These are phyloP conservation scores for Irena cyanogastra DNA, from an alignment of 2,113 vertebrate species.

Conservation along the genomic window DNA sequence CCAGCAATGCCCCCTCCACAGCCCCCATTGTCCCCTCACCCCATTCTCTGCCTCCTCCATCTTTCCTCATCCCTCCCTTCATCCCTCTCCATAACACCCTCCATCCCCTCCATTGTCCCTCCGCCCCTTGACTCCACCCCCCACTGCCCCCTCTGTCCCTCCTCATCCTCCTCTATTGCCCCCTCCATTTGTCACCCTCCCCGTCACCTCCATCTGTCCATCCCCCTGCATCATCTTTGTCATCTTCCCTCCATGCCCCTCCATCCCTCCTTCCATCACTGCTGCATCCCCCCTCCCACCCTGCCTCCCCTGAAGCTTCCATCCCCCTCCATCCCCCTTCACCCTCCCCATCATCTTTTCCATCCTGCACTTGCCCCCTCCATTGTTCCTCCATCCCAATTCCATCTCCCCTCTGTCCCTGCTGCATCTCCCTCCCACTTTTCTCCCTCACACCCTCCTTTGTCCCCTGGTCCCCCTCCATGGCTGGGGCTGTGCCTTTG, in stretches of 20 bases:
- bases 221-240: neutral
- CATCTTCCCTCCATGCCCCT: neutral
- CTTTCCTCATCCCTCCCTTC: too few relatives aligned
- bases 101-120: too few relatives aligned
- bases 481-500: neutral
- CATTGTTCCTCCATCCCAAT: neutral
- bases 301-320: too few relatives aligned
- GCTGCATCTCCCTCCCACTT: neutral
- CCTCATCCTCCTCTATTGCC: too few relatives aligned
- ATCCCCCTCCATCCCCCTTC: too few relatives aligned
- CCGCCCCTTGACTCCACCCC: neutral
- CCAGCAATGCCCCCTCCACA: neutral
- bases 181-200: too few relatives aligned
- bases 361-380: neutral
- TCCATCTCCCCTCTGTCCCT: neutral
- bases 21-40: too few relatives aligned
- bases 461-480: neutral
- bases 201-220: too few relatives aligned
- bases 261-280: too few relatives aligned
- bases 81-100: too few relatives aligned
- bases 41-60: too few relatives aligned
- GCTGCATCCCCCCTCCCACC: neutral
- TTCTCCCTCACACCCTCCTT: neutral
- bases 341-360: neutral
- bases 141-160: too few relatives aligned